Evolutionary conservation across 2,888 invertebrate species (phyloP).

Genomic region (Spilarctia lutea): DNA sequence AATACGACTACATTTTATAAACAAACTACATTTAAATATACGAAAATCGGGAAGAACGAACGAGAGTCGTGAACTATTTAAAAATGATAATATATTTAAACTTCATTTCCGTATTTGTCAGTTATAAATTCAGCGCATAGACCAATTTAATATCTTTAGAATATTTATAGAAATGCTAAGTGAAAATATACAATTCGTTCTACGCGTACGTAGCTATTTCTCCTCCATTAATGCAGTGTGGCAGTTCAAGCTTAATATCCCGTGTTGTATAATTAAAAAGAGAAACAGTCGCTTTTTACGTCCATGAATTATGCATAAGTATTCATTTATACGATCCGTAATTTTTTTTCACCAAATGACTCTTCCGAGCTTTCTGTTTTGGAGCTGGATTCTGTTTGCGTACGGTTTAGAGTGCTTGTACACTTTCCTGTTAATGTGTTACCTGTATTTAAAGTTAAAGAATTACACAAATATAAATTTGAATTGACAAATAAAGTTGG

Average conservation of each 20-base stretch:
- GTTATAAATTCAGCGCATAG: not conserved
- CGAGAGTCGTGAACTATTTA: not conserved
- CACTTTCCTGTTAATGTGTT: conserved; percentile 47
- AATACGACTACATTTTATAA: not conserved
- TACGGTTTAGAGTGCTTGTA: conserved; percentile 40
- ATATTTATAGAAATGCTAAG: conserved; percentile 4
- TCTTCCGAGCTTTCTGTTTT: conserved; percentile 67
- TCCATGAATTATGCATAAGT: conserved; percentile 85
- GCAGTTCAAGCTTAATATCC: conserved; percentile 80
- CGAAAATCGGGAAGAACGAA: not conserved
- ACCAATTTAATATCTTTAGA: not conserved
- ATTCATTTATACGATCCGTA: conserved; percentile 83
- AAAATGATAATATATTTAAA: not conserved
- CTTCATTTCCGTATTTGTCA: not conserved
- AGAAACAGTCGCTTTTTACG: conserved; percentile 84
- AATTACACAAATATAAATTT: not conserved
- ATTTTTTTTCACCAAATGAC: conserved; percentile 79
- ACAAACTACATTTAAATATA: not conserved
- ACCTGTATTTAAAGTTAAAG: conserved; percentile 15
- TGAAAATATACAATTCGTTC: conserved; percentile 8
- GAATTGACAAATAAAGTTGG: not conserved
- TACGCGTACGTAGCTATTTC: conserved; percentile 30
- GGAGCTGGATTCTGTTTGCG: conserved; percentile 59
- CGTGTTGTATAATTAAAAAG: conserved; percentile 85
- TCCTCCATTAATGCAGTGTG: conserved; percentile 67